phyloP scores from a whole-genome alignment of 2,113 vertebrate genomes.

The Bostrychus sinensis region DNA sequence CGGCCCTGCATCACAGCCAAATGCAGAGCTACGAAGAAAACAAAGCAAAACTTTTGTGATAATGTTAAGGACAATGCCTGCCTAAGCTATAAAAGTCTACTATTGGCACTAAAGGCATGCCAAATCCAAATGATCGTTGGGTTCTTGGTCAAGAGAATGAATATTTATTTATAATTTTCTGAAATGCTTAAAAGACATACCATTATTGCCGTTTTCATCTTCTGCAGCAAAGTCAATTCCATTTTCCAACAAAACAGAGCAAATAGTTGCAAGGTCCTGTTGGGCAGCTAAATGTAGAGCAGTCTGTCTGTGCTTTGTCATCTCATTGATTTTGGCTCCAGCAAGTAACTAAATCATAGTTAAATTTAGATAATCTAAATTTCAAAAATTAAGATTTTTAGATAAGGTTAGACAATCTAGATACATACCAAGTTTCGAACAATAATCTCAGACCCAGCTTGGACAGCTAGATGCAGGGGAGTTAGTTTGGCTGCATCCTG shows the following conservation, averaged over 20 bases:
- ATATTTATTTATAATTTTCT: too few relatives aligned
- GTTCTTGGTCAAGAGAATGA: too few relatives aligned
- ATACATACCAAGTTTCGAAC: slow-evolving; percentile 92
- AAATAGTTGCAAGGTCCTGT: slow-evolving; percentile 95
- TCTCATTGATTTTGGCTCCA: slow-evolving; percentile 94
- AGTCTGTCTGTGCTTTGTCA: slow-evolving; percentile 98
- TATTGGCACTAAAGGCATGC: neutral
- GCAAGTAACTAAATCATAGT: slow-evolving; percentile 87
- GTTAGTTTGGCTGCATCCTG: slow-evolving; percentile 96
- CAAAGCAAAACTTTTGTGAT: neutral
- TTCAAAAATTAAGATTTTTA: too few relatives aligned
- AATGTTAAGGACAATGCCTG: neutral
- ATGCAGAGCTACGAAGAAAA: slow-evolving; percentile 86
- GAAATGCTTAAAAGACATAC: slow-evolving; percentile 59
- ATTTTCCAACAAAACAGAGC: slow-evolving; percentile 95
- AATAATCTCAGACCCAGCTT: slow-evolving; percentile 97
- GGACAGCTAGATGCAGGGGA: slow-evolving; percentile 94
- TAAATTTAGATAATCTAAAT: too few relatives aligned
- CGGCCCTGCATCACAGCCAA: slow-evolving; percentile 97
- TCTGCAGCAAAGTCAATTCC: slow-evolving; percentile 91
- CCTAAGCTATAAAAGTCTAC: neutral
- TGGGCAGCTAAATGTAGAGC: slow-evolving; percentile 95
- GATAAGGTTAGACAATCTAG: neutral
- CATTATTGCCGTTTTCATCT: slow-evolving; percentile 98
- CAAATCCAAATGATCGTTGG: too few relatives aligned